A percentile compares a stretch with the other conserved stretches of the same genome.
These are phyloP conservation scores for Artibeus jamaicensis DNA, from an alignment of 2,797 vertebrate species.

Conservation along the genomic window DNA sequence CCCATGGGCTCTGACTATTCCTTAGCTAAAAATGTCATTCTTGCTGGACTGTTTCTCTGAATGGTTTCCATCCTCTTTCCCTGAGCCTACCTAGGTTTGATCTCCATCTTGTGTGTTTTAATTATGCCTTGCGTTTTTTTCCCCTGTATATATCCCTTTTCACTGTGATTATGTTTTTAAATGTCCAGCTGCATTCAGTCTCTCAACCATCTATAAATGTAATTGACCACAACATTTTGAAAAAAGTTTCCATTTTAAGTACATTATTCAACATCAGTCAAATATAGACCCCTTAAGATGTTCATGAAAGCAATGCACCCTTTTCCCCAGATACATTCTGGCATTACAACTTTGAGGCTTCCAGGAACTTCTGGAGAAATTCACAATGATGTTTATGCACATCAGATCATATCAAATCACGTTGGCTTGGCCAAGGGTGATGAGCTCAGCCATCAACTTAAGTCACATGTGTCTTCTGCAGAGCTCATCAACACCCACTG, in stretches of 20 bases:
- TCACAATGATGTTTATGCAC: neutral
- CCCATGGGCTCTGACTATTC: neutral
- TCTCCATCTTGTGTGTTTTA: neutral
- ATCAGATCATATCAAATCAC: neutral
- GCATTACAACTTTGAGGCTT: neutral
- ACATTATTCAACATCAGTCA: neutral
- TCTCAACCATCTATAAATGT: conserved; percentile 1
- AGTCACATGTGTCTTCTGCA: neutral
- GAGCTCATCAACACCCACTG: neutral
- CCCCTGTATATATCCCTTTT: neutral
- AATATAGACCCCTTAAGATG: neutral
- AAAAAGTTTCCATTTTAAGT: conserved; percentile 18
- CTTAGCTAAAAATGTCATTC: conserved; percentile 10
- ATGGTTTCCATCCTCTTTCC: neutral
- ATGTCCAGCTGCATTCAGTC: neutral
- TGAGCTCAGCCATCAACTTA: neutral
- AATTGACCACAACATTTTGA: neutral
- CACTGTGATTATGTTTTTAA: conserved; percentile 20
- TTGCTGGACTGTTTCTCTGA: neutral
- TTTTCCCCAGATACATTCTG: neutral
- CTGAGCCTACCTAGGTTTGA: neutral
- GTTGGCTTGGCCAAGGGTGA: neutral
- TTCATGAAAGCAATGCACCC: neutral
- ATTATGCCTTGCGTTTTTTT: neutral
- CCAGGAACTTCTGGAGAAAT: neutral